These are phyloP conservation scores for Karalla daura DNA, from an alignment of 2,797 vertebrate species.

Conservation along the genomic window DNA sequence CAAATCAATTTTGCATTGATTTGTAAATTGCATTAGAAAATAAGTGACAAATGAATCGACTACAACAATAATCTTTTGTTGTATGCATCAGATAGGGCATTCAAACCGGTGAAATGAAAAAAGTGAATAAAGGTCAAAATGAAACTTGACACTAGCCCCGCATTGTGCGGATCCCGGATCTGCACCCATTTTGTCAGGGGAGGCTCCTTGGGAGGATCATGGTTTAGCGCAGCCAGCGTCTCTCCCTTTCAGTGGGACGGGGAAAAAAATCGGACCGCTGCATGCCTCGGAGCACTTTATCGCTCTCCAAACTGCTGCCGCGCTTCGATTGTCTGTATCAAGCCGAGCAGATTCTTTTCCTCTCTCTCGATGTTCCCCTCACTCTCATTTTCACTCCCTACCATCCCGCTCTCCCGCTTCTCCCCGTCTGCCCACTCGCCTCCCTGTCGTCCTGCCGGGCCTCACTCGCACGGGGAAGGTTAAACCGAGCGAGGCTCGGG, in stretches of 20 bases:
- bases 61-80: too few relatives aligned
- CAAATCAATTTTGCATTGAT: too few relatives aligned
- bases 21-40: too few relatives aligned
- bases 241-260: constrained; percentile 51
- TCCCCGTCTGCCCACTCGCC: constrained; percentile 39
- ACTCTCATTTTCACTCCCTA: constrained; percentile 52
- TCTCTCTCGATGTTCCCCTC: constrained; percentile 48
- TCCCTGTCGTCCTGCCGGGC: constrained; percentile 56
- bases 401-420: constrained; percentile 35
- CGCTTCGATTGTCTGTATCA: constrained; percentile 86
- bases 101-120: too few relatives aligned
- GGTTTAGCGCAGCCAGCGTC: constrained; percentile 49
- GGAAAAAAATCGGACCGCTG: constrained; percentile 63
- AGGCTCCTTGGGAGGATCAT: constrained; percentile 39
- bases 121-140: too few relatives aligned
- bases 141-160: too few relatives aligned
- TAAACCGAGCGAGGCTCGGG: constrained; percentile 81
- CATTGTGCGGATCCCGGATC: not conserved
- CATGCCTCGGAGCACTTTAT: constrained; percentile 76
- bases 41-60: too few relatives aligned
- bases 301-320: constrained; percentile 76
- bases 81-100: too few relatives aligned
- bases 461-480: constrained; percentile 71
- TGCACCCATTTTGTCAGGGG: constrained; percentile 9
- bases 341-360: constrained; percentile 70